A percentile compares a stretch with the other conserved stretches of the same genome.
Evolutionary conservation across 2,113 vertebrate genomes (phyloP).

Genomic region (Trematocara variabile): DNA sequence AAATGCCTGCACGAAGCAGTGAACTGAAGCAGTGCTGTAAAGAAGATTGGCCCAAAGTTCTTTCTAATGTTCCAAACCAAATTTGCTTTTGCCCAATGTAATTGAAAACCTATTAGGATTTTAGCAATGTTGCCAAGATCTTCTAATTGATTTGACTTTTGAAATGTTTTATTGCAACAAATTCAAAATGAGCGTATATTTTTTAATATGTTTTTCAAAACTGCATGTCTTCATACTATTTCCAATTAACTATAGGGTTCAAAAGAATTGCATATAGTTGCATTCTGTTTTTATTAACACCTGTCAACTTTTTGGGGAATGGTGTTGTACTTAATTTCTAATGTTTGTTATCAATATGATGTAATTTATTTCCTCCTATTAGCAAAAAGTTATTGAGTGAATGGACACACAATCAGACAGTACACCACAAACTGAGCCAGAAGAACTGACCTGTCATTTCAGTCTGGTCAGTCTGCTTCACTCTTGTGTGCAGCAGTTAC

Average conservation of each 20-base stretch:
- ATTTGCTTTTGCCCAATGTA: not conserved
- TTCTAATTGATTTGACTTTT: not conserved
- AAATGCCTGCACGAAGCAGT: not conserved
- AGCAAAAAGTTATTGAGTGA: not conserved
- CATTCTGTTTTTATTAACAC: not conserved
- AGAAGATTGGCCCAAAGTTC: not conserved
- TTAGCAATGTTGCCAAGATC: not conserved
- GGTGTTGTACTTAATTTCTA: not conserved
- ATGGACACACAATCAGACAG: not conserved
- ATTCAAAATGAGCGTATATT: not conserved
- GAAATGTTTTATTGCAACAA: not conserved
- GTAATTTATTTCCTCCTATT: not conserved
- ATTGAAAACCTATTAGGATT: not conserved
- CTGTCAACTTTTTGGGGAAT: not conserved
- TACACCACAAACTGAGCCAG: not conserved
- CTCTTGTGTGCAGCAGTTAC: constrained; percentile 14
- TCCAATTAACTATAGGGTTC: not conserved
- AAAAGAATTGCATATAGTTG: not conserved
- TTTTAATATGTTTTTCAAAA: not conserved
- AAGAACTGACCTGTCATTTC: not conserved
- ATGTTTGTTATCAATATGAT: not conserved
- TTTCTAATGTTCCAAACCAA: not conserved
- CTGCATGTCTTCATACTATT: not conserved
- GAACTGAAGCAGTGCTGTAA: not conserved
- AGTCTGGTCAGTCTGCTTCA: not conserved